Conservation (phyloP, 2,888 invertebrate genomes). For the Invenusta paracnida region DNA sequence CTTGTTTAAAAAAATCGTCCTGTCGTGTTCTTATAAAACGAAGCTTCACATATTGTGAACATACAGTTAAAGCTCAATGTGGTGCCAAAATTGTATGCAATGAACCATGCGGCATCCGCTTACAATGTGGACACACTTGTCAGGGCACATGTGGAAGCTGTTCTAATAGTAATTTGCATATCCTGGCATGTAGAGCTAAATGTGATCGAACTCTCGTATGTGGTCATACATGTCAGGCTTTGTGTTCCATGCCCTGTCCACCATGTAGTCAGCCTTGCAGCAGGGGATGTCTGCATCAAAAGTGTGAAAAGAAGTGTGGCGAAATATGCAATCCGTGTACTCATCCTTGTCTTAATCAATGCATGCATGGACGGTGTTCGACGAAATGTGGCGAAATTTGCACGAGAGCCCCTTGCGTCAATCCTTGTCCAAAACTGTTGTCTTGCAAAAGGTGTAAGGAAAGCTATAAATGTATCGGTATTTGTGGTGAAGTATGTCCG, state of each 20-base stretch:
- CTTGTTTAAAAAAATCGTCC: background rate
- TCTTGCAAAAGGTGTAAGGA: constrained; percentile 14
- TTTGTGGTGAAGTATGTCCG: constrained; percentile 36
- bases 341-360: background rate
- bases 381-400: background rate
- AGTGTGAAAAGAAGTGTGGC: background rate
- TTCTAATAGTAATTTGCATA: constrained; percentile 20
- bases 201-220: constrained; percentile 49
- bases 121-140: background rate
- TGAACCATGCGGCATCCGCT: background rate
- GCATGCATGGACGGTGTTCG: background rate
- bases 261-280: background rate
- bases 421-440: background rate
- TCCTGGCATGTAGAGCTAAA: background rate
- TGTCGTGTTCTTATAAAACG: background rate
- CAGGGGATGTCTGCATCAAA: background rate
- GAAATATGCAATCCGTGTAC: constrained; percentile 1
- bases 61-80: background rate
- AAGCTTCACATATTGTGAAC: background rate
- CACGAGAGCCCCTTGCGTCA: background rate
- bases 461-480: constrained; percentile 13
- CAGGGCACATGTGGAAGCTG: background rate
- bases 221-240: constrained; percentile 47
- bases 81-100: background rate
- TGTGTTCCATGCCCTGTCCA: background rate